Percentiles rank a stretch among this genome's conserved stretches.
Conservation (phyloP, 2,113 vertebrate genomes). For the Leucoraja erinaceus region DNA sequence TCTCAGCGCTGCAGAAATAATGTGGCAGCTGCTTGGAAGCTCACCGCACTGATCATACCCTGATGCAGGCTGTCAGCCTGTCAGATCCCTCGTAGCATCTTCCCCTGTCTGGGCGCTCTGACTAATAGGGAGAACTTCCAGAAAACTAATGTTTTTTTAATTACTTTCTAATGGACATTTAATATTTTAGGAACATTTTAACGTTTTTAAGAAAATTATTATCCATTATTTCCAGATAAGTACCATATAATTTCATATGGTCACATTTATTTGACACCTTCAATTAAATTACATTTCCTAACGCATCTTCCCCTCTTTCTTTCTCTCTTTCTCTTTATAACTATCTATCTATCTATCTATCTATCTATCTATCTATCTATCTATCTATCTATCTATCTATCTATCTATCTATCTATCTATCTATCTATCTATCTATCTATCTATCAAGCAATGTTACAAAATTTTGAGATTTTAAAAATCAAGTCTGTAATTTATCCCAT, state of each 20-base stretch:
- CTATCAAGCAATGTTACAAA: too few species aligned
- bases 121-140: neutral
- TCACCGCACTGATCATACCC: neutral
- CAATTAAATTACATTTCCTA: too few species aligned
- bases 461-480: too few species aligned
- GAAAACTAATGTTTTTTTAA: too few species aligned
- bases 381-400: too few species aligned
- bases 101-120: neutral
- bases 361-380: too few species aligned
- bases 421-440: too few species aligned
- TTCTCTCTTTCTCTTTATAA: too few species aligned
- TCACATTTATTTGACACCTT: neutral
- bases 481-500: too few species aligned
- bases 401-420: too few species aligned
- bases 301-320: too few species aligned
- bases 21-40: constrained; percentile 16
- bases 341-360: neutral
- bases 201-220: neutral
- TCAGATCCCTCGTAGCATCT: neutral
- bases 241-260: neutral
- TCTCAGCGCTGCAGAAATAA: neutral
- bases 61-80: neutral
- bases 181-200: neutral
- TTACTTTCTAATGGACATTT: neutral
- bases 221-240: neutral